Conservation (phyloP, 1,140 invertebrate genomes). For the Phthorimaea operculella region DNA sequence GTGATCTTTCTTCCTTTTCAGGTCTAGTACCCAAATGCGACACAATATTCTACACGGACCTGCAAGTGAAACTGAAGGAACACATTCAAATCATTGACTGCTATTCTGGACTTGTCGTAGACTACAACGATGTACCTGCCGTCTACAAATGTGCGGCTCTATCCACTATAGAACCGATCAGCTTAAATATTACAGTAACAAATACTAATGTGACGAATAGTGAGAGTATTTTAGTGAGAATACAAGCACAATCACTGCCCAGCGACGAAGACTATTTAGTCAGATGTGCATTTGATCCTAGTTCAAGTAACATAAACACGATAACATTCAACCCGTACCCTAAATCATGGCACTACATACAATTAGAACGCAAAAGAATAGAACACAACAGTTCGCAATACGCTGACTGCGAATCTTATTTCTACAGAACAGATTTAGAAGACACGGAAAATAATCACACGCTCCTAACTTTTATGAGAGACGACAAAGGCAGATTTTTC, state of each 20-base stretch:
- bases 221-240: slow-evolving; percentile 36
- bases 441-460: slow-evolving; percentile 56
- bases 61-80: slow-evolving; percentile 57
- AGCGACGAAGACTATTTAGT: slow-evolving; percentile 45
- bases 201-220: slow-evolving; percentile 23
- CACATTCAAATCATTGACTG: slow-evolving; percentile 37
- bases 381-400: slow-evolving; percentile 30
- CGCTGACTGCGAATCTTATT: slow-evolving; percentile 47
- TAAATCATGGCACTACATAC: slow-evolving; percentile 70
- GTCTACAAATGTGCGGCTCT: slow-evolving; percentile 42
- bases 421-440: slow-evolving; percentile 25
- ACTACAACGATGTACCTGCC: slow-evolving; percentile 34
- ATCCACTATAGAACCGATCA: slow-evolving; percentile 39
- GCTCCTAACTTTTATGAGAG: slow-evolving; percentile 69
- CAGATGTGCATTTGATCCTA: slow-evolving; percentile 45
- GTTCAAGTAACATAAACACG: slow-evolving; percentile 23
- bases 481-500: slow-evolving; percentile 76
- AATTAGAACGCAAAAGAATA: slow-evolving; percentile 32
- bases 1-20: slow-evolving; percentile 25
- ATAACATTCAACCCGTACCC: slow-evolving; percentile 69
- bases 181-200: slow-evolving; percentile 37
- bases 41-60: slow-evolving; percentile 69
- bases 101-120: slow-evolving; percentile 34
- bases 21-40: slow-evolving; percentile 59
- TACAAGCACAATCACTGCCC: slow-evolving; percentile 57